Evolutionary conservation across 2,888 invertebrate genomes (phyloP), one percentile per base, ranked within the genome.

Genomic region (Morpho helenor): DNA sequence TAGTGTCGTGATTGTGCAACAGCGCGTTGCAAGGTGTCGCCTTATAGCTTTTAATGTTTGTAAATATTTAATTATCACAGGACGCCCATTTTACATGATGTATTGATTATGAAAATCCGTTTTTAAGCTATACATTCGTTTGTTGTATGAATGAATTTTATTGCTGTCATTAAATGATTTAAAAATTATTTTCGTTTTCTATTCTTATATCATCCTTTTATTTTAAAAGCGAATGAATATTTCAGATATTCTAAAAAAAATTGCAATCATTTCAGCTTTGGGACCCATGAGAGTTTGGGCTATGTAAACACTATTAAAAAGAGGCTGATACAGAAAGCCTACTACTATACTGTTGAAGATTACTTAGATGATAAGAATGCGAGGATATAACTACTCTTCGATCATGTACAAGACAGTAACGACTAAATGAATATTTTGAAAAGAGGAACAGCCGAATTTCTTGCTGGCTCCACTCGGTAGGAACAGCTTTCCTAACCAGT

Each of bases 91-190:
- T 68, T 64, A 64, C 56, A 63, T 50, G 56, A 63, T 72, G 67
- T 69, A 65, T 68, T 64, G 64, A 63, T 62, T 60, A 61, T 67
- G 66, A 63, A 66, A 61, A 70, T 64, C 63, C 56, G 9, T 22
- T 54, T 65, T 65, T 31, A 31, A 31, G 31, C 60, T 67, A 69
- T 70, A 70, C 67, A 68, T 58, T 66, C 66, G 70, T 69, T 77
- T 80, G 76, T 78, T 80, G 80, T 81, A 82, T 77, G 80, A 76
- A 80, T 76, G 71, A 80, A 79, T 75, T 81, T 80, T 74, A 74
- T 73, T 75, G 79, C 79, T 72, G 83, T 77, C 79, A 80, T 76
- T 82, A 83, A 79, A 84, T 83, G 73, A 78, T 76, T 78, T 45
- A 71, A 71, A 76, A 74, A 56, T 56, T 56, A 42, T 39, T 40